Base-by-base conservation (phyloP, 2,113 vertebrate genomes). In the Gnathonemus echidnorhynchus region DNA sequence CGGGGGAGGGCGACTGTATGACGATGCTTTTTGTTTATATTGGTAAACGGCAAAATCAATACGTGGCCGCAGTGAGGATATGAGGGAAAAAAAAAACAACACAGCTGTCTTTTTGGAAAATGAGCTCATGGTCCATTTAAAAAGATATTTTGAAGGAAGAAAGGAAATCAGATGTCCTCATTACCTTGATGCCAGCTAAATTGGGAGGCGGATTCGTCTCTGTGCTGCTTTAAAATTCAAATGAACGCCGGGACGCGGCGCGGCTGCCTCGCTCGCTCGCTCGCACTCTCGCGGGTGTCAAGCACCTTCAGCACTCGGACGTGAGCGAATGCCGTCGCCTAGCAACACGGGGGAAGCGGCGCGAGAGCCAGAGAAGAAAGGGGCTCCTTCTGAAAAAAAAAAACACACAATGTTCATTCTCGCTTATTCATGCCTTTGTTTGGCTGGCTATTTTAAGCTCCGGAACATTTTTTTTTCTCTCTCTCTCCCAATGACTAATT, bases 311-410 rank as follows among this genome's bases (percentile, higher is more conserved):
- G 92, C 92, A 88, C 89, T 90, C 85, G 92, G 93, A 94, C 88
- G 92, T 92, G 93, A 91, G 94, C 89, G 93, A 95, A 93, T 94
- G 95, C 92, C 90, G 95, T 96, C 93, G 93, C 96, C 95, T 96
- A 95, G 96, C 95, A 96, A 96, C 96, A 92, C 42, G 91, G 90
- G 93, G 94, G 95, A 93, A 91, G 92, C 94, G 94, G 93, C 90
- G 91, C 89, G 92, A 91, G 86, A 45, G 46, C 52, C 86, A 89
- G 91, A 86, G 89, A 91, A 91, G 49, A 91, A 93, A 91, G 92
- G 95, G 94, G 94, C 92, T 95, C 94, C 95, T 94, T 93, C 93
- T 89, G 83, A 92, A 90, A 91, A 92, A 92, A 92, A 91, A 92
- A n/a, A 70, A 66, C 58, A 92, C 92, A 56, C 90, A 90, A 90